phyloP scores from a whole-genome alignment of 2,797 vertebrate genomes.

The Serranus cabrilla region DNA sequence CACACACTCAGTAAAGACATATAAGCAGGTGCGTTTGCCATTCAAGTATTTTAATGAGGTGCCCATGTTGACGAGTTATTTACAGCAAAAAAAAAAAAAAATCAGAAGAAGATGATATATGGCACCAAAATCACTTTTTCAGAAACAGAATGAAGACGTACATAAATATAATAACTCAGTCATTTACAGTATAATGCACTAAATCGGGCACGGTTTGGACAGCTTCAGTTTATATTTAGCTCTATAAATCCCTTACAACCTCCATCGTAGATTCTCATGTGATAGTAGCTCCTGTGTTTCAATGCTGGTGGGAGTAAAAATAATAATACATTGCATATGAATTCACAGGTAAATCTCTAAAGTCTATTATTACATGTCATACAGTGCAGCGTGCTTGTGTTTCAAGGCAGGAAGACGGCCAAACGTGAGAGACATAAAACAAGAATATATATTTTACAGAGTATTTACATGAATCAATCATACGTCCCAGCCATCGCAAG shows the following conservation, averaged over 20 bases:
- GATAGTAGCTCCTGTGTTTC: slow-evolving; percentile 1
- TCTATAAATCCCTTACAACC: slow-evolving; percentile 18
- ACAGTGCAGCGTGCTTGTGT: slow-evolving; percentile 54
- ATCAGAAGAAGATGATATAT: slow-evolving; percentile 27
- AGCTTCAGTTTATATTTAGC: slow-evolving; percentile 36
- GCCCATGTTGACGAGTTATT: slow-evolving; percentile 45
- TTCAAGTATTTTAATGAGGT: slow-evolving; percentile 67
- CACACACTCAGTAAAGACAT: not conserved
- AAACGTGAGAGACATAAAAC: slow-evolving; percentile 16
- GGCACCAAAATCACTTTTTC: slow-evolving; percentile 1
- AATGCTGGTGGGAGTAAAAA: slow-evolving; percentile 20
- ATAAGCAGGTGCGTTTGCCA: not conserved
- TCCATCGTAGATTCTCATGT: not conserved
- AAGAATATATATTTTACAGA: slow-evolving; percentile 47
- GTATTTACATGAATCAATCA: slow-evolving; percentile 66
- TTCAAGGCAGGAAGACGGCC: slow-evolving; percentile 41
- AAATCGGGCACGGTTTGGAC: slow-evolving; percentile 32
- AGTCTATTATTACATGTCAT: slow-evolving; percentile 42
- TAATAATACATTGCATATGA: slow-evolving; percentile 23
- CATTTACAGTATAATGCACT: slow-evolving; percentile 41
- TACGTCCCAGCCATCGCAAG: slow-evolving; percentile 12
- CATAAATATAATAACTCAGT: slow-evolving; percentile 58
- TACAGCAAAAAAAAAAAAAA: slow-evolving; percentile 1
- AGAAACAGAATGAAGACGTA: slow-evolving; percentile 26
- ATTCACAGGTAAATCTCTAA: slow-evolving; percentile 22